Evolutionary conservation across 2,797 vertebrate species (phyloP).

Genomic region (Bovichtus diacanthus): DNA sequence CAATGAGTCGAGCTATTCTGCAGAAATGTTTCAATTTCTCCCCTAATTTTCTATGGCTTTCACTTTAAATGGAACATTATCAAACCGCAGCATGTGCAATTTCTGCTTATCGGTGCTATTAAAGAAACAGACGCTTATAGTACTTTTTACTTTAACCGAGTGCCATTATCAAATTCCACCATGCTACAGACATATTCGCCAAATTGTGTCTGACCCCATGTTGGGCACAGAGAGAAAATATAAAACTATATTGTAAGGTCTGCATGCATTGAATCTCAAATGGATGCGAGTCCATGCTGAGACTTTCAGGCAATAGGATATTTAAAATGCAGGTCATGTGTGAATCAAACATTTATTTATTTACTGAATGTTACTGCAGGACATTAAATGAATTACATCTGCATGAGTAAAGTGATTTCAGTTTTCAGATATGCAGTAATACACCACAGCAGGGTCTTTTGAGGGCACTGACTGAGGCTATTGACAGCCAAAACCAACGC

Average conservation of each 20-base stretch:
- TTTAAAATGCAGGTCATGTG: slow-evolving; percentile 11
- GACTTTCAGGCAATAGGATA: not conserved
- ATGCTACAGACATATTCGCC: slow-evolving; percentile 3
- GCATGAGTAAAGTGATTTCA: slow-evolving; percentile 9
- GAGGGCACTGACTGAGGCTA: slow-evolving; percentile 1
- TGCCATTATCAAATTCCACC: slow-evolving; percentile 44
- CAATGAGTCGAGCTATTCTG: slow-evolving; percentile 24
- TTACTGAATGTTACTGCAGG: not conserved
- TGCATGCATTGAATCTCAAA: not conserved
- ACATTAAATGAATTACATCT: slow-evolving; percentile 9
- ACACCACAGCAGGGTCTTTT: not conserved
- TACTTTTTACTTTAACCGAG: slow-evolving; percentile 6
- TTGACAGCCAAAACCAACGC: not conserved
- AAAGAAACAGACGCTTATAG: slow-evolving; percentile 41
- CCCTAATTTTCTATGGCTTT: slow-evolving; percentile 40
- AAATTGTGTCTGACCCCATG: slow-evolving; percentile 4
- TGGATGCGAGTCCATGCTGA: not conserved
- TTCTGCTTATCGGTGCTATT: slow-evolving; percentile 49
- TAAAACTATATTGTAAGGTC: not conserved
- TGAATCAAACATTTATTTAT: slow-evolving; percentile 7
- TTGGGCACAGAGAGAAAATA: not conserved
- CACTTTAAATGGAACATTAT: slow-evolving; percentile 52
- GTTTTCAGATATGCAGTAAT: slow-evolving; percentile 19
- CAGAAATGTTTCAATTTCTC: slow-evolving; percentile 39
- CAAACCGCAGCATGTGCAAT: slow-evolving; percentile 39